Base-by-base conservation (phyloP, 2,113 vertebrate species). In the Odontesthes bonariensis region DNA sequence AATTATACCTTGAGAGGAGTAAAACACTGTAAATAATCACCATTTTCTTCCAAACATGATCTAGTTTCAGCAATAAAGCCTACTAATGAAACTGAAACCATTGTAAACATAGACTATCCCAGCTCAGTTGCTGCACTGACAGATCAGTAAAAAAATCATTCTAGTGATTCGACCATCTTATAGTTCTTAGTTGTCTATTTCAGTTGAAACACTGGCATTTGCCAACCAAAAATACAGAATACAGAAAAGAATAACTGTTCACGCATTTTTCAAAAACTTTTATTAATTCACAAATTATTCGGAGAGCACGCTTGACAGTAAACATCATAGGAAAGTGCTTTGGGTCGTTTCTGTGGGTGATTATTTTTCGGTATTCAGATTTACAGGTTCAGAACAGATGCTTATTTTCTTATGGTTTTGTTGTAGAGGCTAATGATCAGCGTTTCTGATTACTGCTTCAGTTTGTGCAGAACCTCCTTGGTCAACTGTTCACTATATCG, bases 401-500 rank as follows among this genome's bases (percentile, higher is more conserved):
- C n/a, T 17, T 47, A 0, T 19, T 33, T 22, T 54, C 40, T 42
- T 42, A 4, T 6, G 32, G 8, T 33, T 27, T 46, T 20, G 8
- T 42, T 7, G 27, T 16, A 14, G 0, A 51, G 38, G 12, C 9
- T 8, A 12, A 14, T 31, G 17, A 22, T 59, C 31, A 31, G 1
- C 11, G 23, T 8, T 62, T 56, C 6, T 9, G 16, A 33, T 77
- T 56, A 65, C 19, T 20, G 63, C 40, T 89, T 87, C 20, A 94
- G 71, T 68, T 91, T 92, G 22, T 0, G 42, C 49, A 94, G 83
- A 9, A 94, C 93, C 63, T 93, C 88, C 16, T 86, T 89, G 8
- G 88, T 86, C 78, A 95, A 33, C 54, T 56, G 86, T 88, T 87
- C 90, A 66, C 91, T 93, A 84, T 94, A 94, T 5, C 77, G 73